Conservation (phyloP, 2,888 invertebrate species). For the Osedax frankpressi region DNA sequence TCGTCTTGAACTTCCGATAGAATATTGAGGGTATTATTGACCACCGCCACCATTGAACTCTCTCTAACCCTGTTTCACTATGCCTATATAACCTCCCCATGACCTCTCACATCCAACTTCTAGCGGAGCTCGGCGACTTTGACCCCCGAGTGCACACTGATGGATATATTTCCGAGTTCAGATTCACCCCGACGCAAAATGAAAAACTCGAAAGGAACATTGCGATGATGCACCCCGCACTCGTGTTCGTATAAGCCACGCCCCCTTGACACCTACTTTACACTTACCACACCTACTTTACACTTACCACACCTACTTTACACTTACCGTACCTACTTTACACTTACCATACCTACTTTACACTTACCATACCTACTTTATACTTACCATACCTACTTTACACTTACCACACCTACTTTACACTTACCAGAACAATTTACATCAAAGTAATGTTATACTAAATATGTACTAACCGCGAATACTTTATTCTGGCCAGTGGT, state of each 20-base stretch:
- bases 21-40: no score
- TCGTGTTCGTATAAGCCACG: constrained; percentile 54
- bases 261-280: not conserved
- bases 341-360: no score
- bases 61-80: no score
- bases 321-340: no score
- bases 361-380: no score
- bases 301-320: no score
- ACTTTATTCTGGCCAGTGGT: constrained; percentile 53
- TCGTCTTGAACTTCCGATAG: no score
- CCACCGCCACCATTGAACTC: not conserved
- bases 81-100: constrained; percentile 9
- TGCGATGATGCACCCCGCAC: constrained; percentile 71
- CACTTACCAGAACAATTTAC: no score
- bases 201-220: constrained; percentile 75
- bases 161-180: constrained; percentile 87
- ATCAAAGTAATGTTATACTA: no score
- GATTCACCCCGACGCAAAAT: constrained; percentile 79
- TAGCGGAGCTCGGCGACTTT: constrained; percentile 90
- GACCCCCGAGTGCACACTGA: constrained; percentile 72
- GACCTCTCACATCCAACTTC: no score
- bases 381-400: no score
- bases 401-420: no score
- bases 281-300: not conserved
- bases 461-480: not conserved